Evolutionary conservation across 2,113 vertebrate genomes (phyloP), one percentile per base, ranked within the genome.

Genomic region (Boleophthalmus pectinirostris): DNA sequence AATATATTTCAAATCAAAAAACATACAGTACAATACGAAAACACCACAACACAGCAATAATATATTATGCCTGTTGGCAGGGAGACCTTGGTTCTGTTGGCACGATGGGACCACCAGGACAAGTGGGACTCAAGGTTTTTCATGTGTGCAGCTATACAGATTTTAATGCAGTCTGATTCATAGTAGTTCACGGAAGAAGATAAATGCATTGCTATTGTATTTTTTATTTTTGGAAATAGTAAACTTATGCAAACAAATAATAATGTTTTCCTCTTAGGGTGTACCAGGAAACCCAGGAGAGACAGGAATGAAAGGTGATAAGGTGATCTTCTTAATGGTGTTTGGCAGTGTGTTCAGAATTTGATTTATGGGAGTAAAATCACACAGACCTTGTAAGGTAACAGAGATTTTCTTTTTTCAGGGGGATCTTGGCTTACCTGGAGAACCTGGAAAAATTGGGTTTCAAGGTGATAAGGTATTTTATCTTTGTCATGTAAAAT

Each of bases 251-350:
- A 65, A n/a, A 66, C 2, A 14, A n/a, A 46, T 65, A 24, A 51
- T 35, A 53, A 47, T 18, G 94, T 56, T 93, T 89, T 38, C 11
- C 74, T 79, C 38, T 16, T 68, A 98, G 98, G 98, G 97, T 69
- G 93, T 96, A 80, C 89, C 95, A 87, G 98, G 98, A 74, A 98
- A 96, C 91, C 66, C 93, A 76, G 98, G 98, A 93, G 96, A 97
- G 77, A 93, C 96, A 91, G 98, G 98, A 97, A 95, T 97, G 96
- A 98, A 98, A 98, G 97, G 98, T 99, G 98, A 99, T 98, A 96
- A 99, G 98, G 98, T 99, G 97, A 99, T 96, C 38, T 43, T 56
- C 54, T 91, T 69, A 23, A 53, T 63, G 25, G 15, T 35, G 24
- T 23, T 93, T 91, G 90, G 90, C 23, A 8, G 14, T 56, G 54